Percentiles rank a stretch among this genome's conserved stretches.
phyloP scores from a whole-genome alignment of 2,888 invertebrate species.

The Hirudinaria manillensis region DNA sequence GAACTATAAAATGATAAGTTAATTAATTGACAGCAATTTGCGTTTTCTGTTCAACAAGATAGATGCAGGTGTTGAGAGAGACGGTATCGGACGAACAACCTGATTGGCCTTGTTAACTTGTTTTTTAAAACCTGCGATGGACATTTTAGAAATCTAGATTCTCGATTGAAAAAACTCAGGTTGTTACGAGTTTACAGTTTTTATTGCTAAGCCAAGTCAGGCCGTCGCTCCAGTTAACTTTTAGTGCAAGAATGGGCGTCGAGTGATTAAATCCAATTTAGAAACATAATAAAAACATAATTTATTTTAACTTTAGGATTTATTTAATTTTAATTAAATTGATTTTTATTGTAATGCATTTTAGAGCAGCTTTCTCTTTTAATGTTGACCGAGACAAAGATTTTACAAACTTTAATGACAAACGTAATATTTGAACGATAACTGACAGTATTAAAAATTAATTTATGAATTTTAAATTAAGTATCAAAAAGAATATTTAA shows the following conservation, averaged over 20 bases:
- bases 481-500: too few species aligned
- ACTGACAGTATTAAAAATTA: too few species aligned
- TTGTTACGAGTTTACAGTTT: neutral
- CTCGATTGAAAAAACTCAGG: neutral
- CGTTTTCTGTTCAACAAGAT: neutral
- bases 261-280: neutral
- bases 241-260: neutral
- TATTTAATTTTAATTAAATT: too few species aligned
- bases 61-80: neutral
- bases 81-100: neutral
- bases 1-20: too few species aligned
- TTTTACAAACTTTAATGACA: too few species aligned
- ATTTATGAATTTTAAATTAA: too few species aligned
- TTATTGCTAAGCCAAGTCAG: neutral
- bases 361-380: too few species aligned
- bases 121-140: conserved; percentile 31
- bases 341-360: too few species aligned
- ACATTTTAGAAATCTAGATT: conserved; percentile 23
- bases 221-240: conserved; percentile 1
- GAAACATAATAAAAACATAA: too few species aligned
- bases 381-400: too few species aligned
- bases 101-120: conserved; percentile 31
- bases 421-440: too few species aligned
- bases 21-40: neutral
- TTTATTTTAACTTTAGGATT: too few species aligned